These are phyloP conservation scores for Drosophila tsacasi DNA, from an alignment of 1,140 invertebrate species.

Conservation along the genomic window DNA sequence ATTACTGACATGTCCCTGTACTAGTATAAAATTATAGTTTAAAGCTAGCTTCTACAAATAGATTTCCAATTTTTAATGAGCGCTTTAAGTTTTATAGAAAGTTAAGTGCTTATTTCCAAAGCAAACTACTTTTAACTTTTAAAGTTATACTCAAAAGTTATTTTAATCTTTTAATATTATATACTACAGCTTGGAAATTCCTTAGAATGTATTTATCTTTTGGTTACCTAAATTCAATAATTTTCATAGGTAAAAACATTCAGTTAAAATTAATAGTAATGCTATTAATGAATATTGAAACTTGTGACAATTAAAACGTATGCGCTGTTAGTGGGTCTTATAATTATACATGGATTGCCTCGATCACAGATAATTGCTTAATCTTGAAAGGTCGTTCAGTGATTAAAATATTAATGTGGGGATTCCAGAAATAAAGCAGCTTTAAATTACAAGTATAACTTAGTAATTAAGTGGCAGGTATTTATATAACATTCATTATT, in stretches of 20 bases:
- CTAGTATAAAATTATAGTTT: slow-evolving; percentile 12
- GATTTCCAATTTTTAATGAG: neutral
- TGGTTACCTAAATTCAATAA: too few species aligned
- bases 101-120: neutral
- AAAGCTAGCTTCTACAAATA: neutral
- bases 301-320: neutral
- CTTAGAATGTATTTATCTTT: neutral
- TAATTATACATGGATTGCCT: neutral
- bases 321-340: neutral
- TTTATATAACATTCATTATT: neutral
- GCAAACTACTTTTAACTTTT: neutral
- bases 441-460: neutral
- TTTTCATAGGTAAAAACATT: neutral
- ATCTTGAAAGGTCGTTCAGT: slow-evolving; percentile 8
- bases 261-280: neutral
- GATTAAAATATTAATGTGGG: neutral
- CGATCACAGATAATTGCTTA: slow-evolving; percentile 1
- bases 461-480: neutral
- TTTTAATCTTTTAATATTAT: neutral
- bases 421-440: neutral
- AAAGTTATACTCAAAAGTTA: neutral
- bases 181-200: neutral
- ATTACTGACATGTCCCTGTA: slow-evolving; percentile 24
- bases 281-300: neutral
- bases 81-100: neutral